Evolutionary conservation across 2,113 vertebrate species (phyloP).

Genomic region (Stegastes partitus): DNA sequence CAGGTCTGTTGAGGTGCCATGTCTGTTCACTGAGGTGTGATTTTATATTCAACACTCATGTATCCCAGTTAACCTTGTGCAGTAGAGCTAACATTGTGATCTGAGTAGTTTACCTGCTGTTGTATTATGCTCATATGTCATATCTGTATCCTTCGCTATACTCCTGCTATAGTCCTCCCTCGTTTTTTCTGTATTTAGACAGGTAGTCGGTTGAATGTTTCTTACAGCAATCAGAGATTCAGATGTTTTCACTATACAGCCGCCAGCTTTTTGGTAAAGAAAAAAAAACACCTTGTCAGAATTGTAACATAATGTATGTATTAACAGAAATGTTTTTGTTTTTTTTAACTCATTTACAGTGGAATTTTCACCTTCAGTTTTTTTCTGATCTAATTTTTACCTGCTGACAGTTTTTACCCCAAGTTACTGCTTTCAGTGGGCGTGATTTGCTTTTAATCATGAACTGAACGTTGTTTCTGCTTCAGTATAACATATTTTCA

Average conservation of each 20-base stretch:
- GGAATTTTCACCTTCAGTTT: conserved; percentile 23
- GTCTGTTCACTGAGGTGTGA: conserved; percentile 60
- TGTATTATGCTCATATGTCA: conserved; percentile 58
- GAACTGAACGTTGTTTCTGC: background rate
- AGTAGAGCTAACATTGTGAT: conserved; percentile 71
- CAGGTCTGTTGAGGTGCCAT: background rate
- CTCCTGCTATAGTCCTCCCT: conserved; percentile 61
- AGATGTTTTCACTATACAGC: conserved; percentile 45
- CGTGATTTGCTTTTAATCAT: background rate
- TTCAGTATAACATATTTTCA: conserved; percentile 19
- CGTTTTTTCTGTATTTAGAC: conserved; percentile 68
- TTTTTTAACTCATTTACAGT: conserved; percentile 23
- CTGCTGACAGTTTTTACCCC: conserved; percentile 37
- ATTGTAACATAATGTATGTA: conserved; percentile 42
- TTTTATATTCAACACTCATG: conserved; percentile 51
- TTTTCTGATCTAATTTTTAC: conserved; percentile 18
- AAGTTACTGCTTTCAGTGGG: conserved; percentile 3
- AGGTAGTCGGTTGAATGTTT: conserved; percentile 68
- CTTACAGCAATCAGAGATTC: conserved; percentile 59
- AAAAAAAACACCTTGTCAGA: conserved; percentile 39
- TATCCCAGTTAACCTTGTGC: conserved; percentile 71
- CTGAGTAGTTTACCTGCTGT: conserved; percentile 69
- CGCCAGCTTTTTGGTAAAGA: conserved; percentile 37
- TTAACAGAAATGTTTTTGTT: conserved; percentile 24
- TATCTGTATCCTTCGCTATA: conserved; percentile 62